A percentile compares a stretch with the other conserved stretches of the same genome.
These are phyloP conservation scores for Helarctos malayanus DNA, from an alignment of 2,797 vertebrate genomes.

Conservation along the genomic window DNA sequence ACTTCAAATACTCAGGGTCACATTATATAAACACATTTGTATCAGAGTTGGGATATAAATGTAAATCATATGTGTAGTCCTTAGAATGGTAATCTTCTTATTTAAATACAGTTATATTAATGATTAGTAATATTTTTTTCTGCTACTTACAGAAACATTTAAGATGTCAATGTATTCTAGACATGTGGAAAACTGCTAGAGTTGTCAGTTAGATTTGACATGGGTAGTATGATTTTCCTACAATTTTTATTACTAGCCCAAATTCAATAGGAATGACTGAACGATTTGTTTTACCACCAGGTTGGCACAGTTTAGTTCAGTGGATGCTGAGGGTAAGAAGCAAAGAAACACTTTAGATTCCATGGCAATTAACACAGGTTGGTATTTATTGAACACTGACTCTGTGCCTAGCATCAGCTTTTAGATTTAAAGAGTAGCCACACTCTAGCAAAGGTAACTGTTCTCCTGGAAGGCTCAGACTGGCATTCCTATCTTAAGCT, in stretches of 20 bases:
- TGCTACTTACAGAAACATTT: slow-evolving; percentile 3
- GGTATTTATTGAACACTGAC: neutral
- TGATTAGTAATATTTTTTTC: neutral
- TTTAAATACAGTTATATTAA: neutral
- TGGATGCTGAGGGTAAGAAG: neutral
- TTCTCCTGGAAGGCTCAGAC: neutral
- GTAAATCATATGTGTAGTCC: neutral
- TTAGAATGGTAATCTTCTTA: neutral
- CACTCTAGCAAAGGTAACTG: neutral
- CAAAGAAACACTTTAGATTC: neutral
- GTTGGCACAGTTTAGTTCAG: neutral
- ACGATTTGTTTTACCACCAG: neutral
- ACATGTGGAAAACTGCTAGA: neutral
- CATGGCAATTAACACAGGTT: neutral
- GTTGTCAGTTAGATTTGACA: neutral
- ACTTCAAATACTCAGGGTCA: neutral
- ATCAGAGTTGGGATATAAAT: neutral
- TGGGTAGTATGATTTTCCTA: neutral
- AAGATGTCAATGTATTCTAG: neutral
- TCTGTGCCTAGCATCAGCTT: neutral
- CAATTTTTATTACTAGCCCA: neutral
- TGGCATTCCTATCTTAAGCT: neutral
- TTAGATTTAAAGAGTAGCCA: neutral
- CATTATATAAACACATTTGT: neutral
- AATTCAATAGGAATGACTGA: neutral